A percentile compares a stretch with the other conserved stretches of the same genome.
phyloP scores from a whole-genome alignment of 2,113 vertebrate genomes.

The Passerina amoena region DNA sequence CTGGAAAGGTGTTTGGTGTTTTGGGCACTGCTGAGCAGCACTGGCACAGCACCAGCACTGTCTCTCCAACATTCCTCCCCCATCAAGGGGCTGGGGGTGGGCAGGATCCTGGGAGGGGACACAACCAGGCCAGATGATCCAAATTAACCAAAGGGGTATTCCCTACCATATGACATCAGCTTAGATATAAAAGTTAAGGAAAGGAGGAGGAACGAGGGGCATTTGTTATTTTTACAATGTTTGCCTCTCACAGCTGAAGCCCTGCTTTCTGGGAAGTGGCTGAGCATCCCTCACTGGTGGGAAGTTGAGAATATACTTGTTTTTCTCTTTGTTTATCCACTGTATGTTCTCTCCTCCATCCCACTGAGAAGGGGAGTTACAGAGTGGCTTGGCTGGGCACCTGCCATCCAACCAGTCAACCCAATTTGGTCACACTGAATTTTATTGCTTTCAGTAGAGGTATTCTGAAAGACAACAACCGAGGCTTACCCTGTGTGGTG shows the following conservation, averaged over 20 bases:
- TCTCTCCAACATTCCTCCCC: background rate
- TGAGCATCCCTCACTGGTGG: background rate
- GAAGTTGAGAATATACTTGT: background rate
- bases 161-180: background rate
- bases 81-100: background rate
- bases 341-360: rapidly evolving
- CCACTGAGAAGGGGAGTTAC: background rate
- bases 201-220: rapidly evolving
- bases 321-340: background rate
- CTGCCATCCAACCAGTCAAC: background rate
- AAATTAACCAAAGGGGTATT: background rate
- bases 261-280: background rate
- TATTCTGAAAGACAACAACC: background rate
- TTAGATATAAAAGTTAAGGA: background rate
- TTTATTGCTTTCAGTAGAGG: background rate
- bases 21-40: background rate
- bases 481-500: background rate
- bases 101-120: background rate
- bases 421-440: background rate
- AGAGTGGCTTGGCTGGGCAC: background rate
- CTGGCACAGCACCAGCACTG: background rate
- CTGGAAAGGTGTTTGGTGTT: background rate
- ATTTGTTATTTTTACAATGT: background rate
- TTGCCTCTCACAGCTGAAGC: background rate
- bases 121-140: background rate